These are phyloP conservation scores for Aphelocoma coerulescens DNA, from an alignment of 2,113 vertebrate genomes.

Conservation along the genomic window DNA sequence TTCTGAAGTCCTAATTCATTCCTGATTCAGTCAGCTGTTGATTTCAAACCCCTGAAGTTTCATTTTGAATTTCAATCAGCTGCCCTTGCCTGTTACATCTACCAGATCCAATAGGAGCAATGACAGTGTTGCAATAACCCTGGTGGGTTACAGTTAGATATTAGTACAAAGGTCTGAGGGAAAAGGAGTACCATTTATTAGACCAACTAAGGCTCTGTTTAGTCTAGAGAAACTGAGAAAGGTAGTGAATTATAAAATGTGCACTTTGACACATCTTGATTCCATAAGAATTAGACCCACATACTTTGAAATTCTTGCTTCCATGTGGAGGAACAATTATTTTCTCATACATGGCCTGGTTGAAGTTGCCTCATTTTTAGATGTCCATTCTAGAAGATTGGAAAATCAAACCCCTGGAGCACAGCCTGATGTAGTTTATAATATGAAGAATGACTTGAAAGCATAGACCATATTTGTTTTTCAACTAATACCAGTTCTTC, in stretches of 20 bases:
- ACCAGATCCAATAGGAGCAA: not conserved
- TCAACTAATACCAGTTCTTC: not conserved
- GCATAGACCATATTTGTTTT: not conserved
- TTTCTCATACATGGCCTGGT: not conserved
- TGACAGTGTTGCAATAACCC: not conserved
- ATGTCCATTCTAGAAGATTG: fast-evolving
- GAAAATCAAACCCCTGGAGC: not conserved
- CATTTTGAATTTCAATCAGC: not conserved
- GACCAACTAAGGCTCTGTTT: not conserved
- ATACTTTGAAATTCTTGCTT: not conserved
- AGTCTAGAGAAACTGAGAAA: not conserved
- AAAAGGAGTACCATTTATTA: not conserved
- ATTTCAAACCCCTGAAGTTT: not conserved
- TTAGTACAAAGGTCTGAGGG: not conserved
- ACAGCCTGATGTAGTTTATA: not conserved
- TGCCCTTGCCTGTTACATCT: not conserved
- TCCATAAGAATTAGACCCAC: not conserved
- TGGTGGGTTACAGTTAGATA: not conserved
- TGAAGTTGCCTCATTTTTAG: not conserved
- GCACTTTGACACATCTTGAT: not conserved
- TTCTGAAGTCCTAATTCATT: not conserved
- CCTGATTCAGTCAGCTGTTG: not conserved
- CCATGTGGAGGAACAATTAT: not conserved
- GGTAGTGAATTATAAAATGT: not conserved
- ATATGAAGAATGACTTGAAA: not conserved